Percentiles rank a stretch among this genome's conserved stretches.
Evolutionary conservation across 2,888 invertebrate genomes (phyloP).

Genomic region (Hyalella azteca): DNA sequence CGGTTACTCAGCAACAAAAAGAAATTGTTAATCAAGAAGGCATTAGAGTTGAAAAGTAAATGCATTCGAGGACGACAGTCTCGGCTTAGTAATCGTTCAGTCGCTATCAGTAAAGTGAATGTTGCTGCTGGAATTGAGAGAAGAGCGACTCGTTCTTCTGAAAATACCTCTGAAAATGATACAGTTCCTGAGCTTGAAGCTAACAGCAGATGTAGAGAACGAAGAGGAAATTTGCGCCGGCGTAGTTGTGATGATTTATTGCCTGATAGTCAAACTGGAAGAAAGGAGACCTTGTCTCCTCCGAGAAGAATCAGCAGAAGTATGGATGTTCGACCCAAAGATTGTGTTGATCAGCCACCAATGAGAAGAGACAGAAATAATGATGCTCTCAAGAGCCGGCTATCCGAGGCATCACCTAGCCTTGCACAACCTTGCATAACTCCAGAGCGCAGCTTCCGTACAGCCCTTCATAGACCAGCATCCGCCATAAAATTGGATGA

Average conservation of each 20-base stretch:
- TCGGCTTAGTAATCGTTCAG: not conserved
- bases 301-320: not conserved
- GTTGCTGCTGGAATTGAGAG: not conserved
- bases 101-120: not conserved
- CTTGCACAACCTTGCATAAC: not conserved
- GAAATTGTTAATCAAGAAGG: slow-evolving; percentile 51
- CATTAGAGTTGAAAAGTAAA: slow-evolving; percentile 42
- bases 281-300: not conserved
- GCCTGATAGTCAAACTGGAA: not conserved
- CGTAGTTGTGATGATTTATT: not conserved
- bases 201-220: not conserved
- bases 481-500: not conserved
- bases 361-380: not conserved
- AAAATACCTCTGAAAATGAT: not conserved
- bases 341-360: not conserved
- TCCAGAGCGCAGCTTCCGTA: not conserved
- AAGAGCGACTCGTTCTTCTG: not conserved
- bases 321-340: not conserved
- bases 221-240: not conserved
- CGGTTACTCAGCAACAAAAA: slow-evolving; percentile 18
- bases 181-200: not conserved
- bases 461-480: not conserved
- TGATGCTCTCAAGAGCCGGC: not conserved
- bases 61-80: not conserved
- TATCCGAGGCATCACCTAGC: not conserved